Evolutionary conservation across 2,113 vertebrate species (phyloP), one percentile per base, ranked within the genome.

Genomic region (Phaethornis superciliosus): DNA sequence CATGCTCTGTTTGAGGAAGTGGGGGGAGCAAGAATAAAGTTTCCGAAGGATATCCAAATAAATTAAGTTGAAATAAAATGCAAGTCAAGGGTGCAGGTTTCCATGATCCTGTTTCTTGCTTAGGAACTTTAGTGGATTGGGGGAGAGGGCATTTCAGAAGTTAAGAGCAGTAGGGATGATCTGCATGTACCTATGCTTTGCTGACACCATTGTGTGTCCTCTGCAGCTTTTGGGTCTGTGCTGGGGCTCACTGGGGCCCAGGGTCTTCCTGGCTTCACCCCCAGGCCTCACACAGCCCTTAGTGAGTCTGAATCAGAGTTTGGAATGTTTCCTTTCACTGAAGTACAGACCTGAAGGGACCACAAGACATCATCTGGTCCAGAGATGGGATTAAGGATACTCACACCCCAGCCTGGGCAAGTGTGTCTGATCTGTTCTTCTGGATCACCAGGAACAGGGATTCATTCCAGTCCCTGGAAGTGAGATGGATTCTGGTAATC

Each of bases 201-300:
- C 46, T 86, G 22, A 12, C 10, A 15, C 5, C 0, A 0, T 1
- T 16, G 7, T 19, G 9, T 55, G 42, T 21, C 58, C 1, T 10
- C 60, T n/a, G 27, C 54, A 56, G 69, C 42, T 33, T 78, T 44
- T 71, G 68, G 26, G 49, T 42, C 69, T 77, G 47, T 1, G 0
- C 1, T 63, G 64, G 37, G 55, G 5, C 46, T 62, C 51, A 28
- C 62, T 30, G 35, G 2, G 49, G 52, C 28, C 27, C 55, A 15
- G 1, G 0, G 15, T 58, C 21, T 2, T 46, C 51, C 59, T 71
- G 26, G 20, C 37, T 37, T 22, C 21, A 6, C 2, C 15, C 40
- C 2, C 40, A 67, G 51, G 16, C 42, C 76, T 46, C 59, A 16
- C 42, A 40, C 35, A 79, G 69, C 56, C 65, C 47, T 67, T 21